Percentiles rank a stretch among this genome's conserved stretches.
These are phyloP conservation scores for Mythimna lalbum DNA, from an alignment of 2,888 invertebrate genomes.

Conservation along the genomic window DNA sequence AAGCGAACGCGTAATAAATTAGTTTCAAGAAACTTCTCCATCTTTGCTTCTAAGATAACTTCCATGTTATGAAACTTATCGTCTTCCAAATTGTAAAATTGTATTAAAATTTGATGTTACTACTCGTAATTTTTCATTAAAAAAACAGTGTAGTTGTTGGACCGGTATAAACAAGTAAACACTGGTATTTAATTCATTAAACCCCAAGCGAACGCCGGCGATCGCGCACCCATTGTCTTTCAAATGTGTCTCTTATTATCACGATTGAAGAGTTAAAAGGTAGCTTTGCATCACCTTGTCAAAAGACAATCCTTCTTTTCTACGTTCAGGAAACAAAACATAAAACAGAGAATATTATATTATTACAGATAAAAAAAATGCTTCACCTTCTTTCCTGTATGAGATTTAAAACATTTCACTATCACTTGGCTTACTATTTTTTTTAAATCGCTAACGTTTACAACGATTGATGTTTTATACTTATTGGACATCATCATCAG, in stretches of 20 bases:
- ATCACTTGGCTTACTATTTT: no score
- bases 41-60: neutral
- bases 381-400: neutral
- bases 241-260: no score
- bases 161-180: neutral
- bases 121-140: neutral
- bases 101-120: neutral
- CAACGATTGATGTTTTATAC: no score
- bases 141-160: neutral
- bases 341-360: no score
- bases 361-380: neutral
- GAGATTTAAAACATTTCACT: neutral
- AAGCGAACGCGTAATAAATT: slow-evolving; percentile 13
- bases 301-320: no score
- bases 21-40: slow-evolving; percentile 15
- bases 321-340: no score
- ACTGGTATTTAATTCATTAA: neutral
- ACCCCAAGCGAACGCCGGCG: no score
- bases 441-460: no score
- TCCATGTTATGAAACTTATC: neutral
- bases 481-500: no score
- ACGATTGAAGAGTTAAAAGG: no score
- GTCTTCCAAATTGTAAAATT: neutral
- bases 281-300: no score
- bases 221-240: no score